These are phyloP conservation scores for Nephrotoma flavescens DNA, from an alignment of 2,888 invertebrate genomes.

Conservation along the genomic window DNA sequence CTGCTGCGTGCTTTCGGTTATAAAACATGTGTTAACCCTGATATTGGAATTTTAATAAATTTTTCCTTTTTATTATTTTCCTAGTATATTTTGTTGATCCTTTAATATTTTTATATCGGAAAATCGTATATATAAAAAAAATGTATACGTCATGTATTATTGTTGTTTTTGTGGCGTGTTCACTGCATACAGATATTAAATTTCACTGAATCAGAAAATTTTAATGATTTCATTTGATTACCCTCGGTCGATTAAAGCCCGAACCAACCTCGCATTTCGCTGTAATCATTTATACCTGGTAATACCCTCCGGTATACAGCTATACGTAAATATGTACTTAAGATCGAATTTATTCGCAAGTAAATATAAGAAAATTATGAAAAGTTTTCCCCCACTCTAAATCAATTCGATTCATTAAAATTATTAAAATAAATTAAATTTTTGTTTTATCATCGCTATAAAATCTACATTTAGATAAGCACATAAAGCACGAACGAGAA, in stretches of 20 bases:
- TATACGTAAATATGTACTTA: not conserved
- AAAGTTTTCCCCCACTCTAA: not conserved
- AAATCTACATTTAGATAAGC: not conserved
- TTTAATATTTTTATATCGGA: not conserved
- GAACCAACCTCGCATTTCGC: not conserved
- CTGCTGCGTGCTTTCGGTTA: not conserved
- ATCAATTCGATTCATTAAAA: not conserved
- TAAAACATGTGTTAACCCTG: not conserved
- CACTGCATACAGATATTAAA: not conserved
- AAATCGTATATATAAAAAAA: not conserved
- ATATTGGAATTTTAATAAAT: not conserved
- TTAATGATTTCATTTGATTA: not conserved
- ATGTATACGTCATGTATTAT: not conserved
- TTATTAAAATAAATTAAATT: not conserved
- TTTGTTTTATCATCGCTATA: not conserved
- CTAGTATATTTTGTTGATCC: not conserved
- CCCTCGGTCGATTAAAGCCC: not conserved
- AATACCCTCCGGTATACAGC: not conserved
- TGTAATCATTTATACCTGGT: too few relatives aligned
- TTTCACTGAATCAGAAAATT: not conserved
- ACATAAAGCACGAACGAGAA: not conserved
- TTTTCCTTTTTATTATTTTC: not conserved
- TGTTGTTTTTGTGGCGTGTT: not conserved
- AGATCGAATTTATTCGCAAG: not conserved
- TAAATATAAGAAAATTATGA: not conserved